A percentile compares a stretch with the other conserved stretches of the same genome.
Evolutionary conservation across 2,888 invertebrate genomes (phyloP).

Genomic region (Dioctria rufipes): DNA sequence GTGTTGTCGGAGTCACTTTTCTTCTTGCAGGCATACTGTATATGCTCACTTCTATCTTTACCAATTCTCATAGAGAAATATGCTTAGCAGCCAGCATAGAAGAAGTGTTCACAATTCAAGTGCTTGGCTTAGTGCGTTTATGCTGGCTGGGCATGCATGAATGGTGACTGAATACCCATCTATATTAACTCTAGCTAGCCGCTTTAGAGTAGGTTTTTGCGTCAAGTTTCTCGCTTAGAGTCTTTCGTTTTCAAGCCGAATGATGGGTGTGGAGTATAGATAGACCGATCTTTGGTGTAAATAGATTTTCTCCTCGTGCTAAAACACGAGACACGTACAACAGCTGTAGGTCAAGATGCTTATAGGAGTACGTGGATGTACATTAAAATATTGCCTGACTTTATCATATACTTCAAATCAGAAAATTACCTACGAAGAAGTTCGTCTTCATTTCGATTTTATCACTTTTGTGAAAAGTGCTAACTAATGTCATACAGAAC

Average conservation of each 20-base stretch:
- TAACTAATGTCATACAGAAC: background rate
- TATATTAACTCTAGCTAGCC: background rate
- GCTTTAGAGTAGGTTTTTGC: background rate
- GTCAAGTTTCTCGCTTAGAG: constrained; percentile 32
- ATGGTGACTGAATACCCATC: background rate
- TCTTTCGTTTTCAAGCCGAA: constrained; percentile 40
- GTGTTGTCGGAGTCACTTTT: background rate
- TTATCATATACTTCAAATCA: background rate
- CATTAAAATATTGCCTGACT: constrained; percentile 13
- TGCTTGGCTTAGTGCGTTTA: constrained; percentile 7
- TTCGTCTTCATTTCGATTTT: constrained; percentile 21
- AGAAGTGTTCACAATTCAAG: background rate
- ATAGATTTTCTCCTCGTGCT: constrained; percentile 14
- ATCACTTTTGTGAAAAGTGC: background rate
- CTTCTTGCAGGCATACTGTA: constrained; percentile 14
- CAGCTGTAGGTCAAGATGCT: constrained; percentile 30
- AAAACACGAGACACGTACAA: constrained; percentile 32
- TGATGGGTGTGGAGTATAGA: constrained; percentile 27
- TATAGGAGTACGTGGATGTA: background rate
- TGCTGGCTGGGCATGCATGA: constrained; percentile 19
- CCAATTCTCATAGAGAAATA: constrained; percentile 15
- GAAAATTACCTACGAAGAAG: background rate
- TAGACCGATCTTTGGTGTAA: background rate
- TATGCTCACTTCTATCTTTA: constrained; percentile 18
- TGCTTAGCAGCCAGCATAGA: background rate